Evolutionary conservation across 1,140 invertebrate species (phyloP).

Genomic region (Neotoxoptera formosana): DNA sequence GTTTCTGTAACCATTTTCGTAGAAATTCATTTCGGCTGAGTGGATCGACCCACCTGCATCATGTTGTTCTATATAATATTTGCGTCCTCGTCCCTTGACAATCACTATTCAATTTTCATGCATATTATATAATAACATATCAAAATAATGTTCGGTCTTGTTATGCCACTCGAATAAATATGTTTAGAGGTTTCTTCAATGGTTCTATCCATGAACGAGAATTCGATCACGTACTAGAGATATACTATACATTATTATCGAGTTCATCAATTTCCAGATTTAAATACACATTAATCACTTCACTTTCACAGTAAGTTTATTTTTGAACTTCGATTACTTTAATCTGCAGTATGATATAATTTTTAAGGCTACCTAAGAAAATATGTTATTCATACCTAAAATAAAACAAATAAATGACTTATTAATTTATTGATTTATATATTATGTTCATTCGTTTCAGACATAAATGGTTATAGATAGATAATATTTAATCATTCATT

Average conservation of each 20-base stretch:
- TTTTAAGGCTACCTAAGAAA: too few species aligned
- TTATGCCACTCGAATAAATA: background rate
- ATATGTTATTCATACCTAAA: too few species aligned
- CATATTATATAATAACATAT: background rate
- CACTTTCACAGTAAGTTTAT: background rate
- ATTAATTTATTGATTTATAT: too few species aligned
- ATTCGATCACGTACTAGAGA: background rate
- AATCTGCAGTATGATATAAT: background rate
- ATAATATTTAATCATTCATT: too few species aligned
- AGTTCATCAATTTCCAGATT: background rate
- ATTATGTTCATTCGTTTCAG: too few species aligned
- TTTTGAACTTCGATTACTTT: background rate
- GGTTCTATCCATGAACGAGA: background rate
- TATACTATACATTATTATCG: background rate
- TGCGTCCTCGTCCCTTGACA: background rate
- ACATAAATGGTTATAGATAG: too few species aligned
- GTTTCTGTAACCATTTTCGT: conserved; percentile 9
- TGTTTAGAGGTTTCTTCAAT: background rate
- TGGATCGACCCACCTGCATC: background rate
- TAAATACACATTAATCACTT: background rate
- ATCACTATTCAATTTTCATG: background rate
- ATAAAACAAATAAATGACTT: too few species aligned
- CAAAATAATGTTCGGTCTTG: background rate
- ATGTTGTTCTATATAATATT: background rate
- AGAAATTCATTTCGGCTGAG: background rate